Evolutionary conservation across 2,113 vertebrate genomes (phyloP), one percentile per base, ranked within the genome.

Genomic region (Colistium nudipinnis): DNA sequence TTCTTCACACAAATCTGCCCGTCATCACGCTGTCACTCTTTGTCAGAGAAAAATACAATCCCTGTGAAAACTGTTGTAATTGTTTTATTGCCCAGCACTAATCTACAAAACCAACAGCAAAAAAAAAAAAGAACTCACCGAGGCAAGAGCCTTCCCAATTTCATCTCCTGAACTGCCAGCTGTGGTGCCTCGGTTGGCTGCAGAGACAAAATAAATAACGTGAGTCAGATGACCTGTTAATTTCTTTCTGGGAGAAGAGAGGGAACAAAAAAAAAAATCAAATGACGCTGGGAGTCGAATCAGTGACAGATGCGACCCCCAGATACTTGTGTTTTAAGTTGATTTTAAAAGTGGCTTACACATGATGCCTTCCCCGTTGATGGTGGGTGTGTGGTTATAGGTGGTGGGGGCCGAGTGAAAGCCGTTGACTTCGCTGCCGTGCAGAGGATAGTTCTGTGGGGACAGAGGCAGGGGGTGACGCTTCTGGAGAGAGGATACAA

Each of bases 131-230:
- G 7, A 74, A 83, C 95, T 95, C 89, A 99, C 98, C 80, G 98
- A 99, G 78, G 97, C 98, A 82, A 99, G 92, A 55, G 98, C 98
- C 90, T 99, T 99, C 76, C 98, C 98, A 16, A 99, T 96, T 24
- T 98, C 98, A 1, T 99, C 98, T 78, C 98, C 97, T 0, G 98
- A 98, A 91, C 98, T 99, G 82, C 95, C 92, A 13, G 97, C 94
- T 4, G 95, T 93, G 67, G 94, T 95, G 86, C 94, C 94, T 85
- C 96, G 92, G 86, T 93, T 95, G 61, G 95, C 97, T 98, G 89
- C 44, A 70, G 79, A 69, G 44, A 72, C 20, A 85, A 55, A 80
- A 68, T 51, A 74, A 83, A 75, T 76, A 69, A 54, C 55, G 27
- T 6, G 2, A 81, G 62, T 76, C 70, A 78, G 56, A 76, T 61